These are phyloP conservation scores for Helarctos malayanus DNA, from an alignment of 2,797 vertebrate genomes.

Conservation along the genomic window DNA sequence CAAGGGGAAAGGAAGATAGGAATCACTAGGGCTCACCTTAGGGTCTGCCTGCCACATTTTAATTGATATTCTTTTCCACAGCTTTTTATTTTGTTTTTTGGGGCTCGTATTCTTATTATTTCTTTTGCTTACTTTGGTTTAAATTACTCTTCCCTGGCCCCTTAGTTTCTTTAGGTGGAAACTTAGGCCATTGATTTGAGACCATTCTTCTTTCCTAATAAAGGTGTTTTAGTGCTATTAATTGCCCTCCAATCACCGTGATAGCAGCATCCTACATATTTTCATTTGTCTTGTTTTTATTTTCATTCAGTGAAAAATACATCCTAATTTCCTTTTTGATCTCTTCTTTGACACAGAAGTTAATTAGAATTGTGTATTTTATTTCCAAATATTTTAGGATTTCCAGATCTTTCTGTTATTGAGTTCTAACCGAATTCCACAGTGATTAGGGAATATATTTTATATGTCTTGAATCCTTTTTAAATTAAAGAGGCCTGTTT, in stretches of 20 bases:
- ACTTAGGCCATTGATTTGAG: background rate
- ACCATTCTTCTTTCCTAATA: background rate
- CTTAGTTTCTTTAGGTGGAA: background rate
- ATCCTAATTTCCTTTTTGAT: conserved; percentile 2
- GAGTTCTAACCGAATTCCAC: background rate
- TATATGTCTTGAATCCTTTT: background rate
- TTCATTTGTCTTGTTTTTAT: background rate
- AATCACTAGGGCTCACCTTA: background rate
- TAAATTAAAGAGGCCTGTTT: background rate
- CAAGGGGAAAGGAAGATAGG: background rate
- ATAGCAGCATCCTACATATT: background rate
- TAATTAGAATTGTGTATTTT: background rate
- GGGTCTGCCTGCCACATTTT: background rate
- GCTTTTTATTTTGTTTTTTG: background rate
- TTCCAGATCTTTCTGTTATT: background rate
- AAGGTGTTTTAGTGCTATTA: background rate
- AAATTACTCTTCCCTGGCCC: background rate
- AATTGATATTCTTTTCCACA: background rate
- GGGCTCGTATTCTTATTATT: background rate
- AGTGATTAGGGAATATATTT: background rate
- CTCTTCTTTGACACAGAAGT: conserved; percentile 4
- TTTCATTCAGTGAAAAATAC: background rate
- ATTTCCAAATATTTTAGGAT: background rate
- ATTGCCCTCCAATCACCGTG: background rate
- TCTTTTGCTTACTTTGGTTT: conserved; percentile 12